Conservation (phyloP, 2,888 invertebrate genomes). For the Arenicola marina region DNA sequence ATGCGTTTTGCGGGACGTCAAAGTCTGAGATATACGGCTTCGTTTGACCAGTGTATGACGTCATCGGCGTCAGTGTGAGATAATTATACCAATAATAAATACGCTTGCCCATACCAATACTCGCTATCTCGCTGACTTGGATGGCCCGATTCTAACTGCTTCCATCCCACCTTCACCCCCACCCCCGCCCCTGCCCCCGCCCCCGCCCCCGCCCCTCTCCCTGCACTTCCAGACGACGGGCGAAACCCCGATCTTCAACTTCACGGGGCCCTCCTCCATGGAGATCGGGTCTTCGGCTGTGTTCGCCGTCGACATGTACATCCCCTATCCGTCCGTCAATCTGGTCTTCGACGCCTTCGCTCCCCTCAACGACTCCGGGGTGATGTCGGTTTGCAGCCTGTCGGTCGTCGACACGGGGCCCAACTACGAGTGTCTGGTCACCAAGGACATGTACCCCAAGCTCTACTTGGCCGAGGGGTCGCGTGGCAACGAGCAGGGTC, state of each 20-base stretch:
- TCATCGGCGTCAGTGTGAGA: no score
- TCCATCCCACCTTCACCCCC: no score
- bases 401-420: conserved; percentile 17
- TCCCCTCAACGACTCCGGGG: conserved; percentile 43
- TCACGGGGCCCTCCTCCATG: conserved; percentile 42
- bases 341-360: conserved; percentile 43
- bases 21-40: no score
- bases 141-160: no score
- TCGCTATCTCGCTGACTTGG: no score
- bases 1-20: no score
- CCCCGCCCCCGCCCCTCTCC: no score
- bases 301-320: conserved; percentile 42
- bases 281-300: conserved; percentile 40
- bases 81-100: no score
- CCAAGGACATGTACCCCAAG: conserved; percentile 18
- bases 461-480: conserved; percentile 25
- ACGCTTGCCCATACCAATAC: no score
- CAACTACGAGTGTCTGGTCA: conserved; percentile 44
- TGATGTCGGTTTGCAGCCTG: conserved; percentile 41
- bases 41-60: no score
- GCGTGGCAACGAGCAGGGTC: conserved; percentile 37
- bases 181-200: no score
- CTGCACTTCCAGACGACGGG: background rate
- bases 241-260: conserved; percentile 27
- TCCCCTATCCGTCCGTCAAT: conserved; percentile 39